A percentile compares a stretch with the other conserved stretches of the same genome.
Evolutionary conservation across 2,113 vertebrate genomes (phyloP).

Genomic region (Colinus virginianus): DNA sequence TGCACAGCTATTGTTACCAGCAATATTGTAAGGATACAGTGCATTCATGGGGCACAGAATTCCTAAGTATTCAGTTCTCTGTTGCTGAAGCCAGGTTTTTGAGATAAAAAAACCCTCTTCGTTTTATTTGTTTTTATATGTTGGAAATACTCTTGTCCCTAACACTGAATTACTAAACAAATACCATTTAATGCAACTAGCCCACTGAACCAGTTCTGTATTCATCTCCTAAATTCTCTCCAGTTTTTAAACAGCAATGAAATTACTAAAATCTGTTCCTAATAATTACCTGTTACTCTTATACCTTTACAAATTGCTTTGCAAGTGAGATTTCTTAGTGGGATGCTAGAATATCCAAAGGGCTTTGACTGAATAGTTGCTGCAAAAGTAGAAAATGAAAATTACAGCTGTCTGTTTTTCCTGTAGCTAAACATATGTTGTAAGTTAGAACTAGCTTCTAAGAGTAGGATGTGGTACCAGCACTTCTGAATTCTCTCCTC

Average conservation of each 20-base stretch:
- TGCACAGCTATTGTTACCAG: not conserved
- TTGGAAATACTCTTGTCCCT: not conserved
- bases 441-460: not conserved
- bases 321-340: not conserved
- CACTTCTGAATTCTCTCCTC: not conserved
- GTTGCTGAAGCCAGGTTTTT: not conserved
- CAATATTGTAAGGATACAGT: not conserved
- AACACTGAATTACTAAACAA: not conserved
- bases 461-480: not conserved
- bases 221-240: not conserved
- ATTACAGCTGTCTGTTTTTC: not conserved
- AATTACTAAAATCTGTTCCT: not conserved
- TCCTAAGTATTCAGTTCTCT: not conserved
- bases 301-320: not conserved
- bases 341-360: not conserved
- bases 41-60: not conserved
- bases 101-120: not conserved
- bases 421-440: not conserved
- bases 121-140: not conserved
- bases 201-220: not conserved
- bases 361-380: not conserved
- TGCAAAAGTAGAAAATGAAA: not conserved
- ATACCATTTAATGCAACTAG: not conserved
- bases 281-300: not conserved
- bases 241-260: not conserved